Percentiles rank a stretch among this genome's conserved stretches.
Conservation (phyloP, 1,140 invertebrate species). For the Drosophila mojavensis region DNA sequence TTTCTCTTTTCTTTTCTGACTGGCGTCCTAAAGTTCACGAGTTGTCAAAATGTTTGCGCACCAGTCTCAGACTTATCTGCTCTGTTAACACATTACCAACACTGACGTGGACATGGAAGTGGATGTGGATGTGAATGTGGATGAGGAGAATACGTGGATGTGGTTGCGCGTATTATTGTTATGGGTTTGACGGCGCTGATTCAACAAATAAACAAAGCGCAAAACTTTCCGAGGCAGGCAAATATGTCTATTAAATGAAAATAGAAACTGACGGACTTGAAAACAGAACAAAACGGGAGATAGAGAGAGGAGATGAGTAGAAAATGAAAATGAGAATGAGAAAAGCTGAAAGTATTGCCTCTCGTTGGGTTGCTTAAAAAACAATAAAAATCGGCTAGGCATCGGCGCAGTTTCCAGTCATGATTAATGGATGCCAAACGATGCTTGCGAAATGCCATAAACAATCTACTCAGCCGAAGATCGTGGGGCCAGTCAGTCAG, state of each 20-base stretch:
- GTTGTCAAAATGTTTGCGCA: slow-evolving; percentile 79
- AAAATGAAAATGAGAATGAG: neutral
- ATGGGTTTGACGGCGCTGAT: slow-evolving; percentile 72
- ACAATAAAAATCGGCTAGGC: slow-evolving; percentile 59
- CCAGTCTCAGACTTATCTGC: slow-evolving; percentile 65
- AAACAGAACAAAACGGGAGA: slow-evolving; percentile 12
- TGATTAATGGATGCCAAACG: slow-evolving; percentile 76
- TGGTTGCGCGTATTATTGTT: slow-evolving; percentile 44
- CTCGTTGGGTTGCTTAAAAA: slow-evolving; percentile 62
- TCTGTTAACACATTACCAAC: slow-evolving; percentile 69
- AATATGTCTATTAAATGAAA: slow-evolving; percentile 78
- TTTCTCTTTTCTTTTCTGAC: slow-evolving; percentile 5
- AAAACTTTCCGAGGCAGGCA: slow-evolving; percentile 49
- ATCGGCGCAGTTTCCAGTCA: slow-evolving; percentile 47
- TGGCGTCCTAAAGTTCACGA: slow-evolving; percentile 74
- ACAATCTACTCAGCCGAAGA: slow-evolving; percentile 55
- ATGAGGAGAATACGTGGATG: neutral
- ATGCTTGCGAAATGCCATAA: slow-evolving; percentile 70
- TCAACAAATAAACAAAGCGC: slow-evolving; percentile 77
- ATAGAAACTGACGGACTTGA: slow-evolving; percentile 66
- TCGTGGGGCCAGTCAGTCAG: slow-evolving; percentile 6
- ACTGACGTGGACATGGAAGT: slow-evolving; percentile 42
- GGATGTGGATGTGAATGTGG: neutral
- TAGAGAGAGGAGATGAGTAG: slow-evolving; percentile 12
- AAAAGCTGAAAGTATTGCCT: slow-evolving; percentile 31